These are phyloP conservation scores for Drosophila hamatofila DNA, from an alignment of 2,888 invertebrate genomes.

Conservation along the genomic window DNA sequence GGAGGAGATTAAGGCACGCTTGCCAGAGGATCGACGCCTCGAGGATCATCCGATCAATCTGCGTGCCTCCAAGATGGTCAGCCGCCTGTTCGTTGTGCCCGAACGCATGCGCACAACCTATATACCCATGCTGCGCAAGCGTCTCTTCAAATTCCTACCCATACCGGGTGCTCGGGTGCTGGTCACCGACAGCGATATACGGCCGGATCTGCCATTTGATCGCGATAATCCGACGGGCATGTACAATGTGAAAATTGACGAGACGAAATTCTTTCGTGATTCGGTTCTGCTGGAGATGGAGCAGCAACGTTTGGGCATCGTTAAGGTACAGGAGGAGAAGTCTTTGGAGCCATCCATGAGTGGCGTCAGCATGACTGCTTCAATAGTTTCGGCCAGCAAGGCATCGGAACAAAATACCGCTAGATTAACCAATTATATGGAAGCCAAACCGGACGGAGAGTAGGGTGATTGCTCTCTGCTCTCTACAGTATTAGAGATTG, in stretches of 20 bases:
- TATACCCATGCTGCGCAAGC: constrained; percentile 72
- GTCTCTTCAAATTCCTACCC: constrained; percentile 80
- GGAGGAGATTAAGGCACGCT: constrained; percentile 53
- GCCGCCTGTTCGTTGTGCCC: constrained; percentile 65
- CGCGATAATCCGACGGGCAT: constrained; percentile 58
- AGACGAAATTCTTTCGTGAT: constrained; percentile 47
- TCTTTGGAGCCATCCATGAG: neutral
- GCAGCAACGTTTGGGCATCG: neutral
- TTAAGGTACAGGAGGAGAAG: neutral
- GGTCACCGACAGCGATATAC: constrained; percentile 71
- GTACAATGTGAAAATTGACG: constrained; percentile 56
- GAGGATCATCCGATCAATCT: constrained; percentile 64
- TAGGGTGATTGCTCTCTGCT: neutral
- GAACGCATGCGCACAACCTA: constrained; percentile 62
- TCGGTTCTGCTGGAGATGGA: constrained; percentile 41
- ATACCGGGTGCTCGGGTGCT: constrained; percentile 77
- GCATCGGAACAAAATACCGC: neutral
- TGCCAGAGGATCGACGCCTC: constrained; percentile 70
- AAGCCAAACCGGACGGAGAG: neutral
- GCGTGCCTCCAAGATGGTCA: constrained; percentile 41
- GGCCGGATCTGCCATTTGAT: constrained; percentile 57
- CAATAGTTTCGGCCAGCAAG: neutral
- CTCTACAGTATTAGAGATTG: constrained; percentile 24
- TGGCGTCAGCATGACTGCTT: neutral
- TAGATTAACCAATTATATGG: neutral